phyloP scores from a whole-genome alignment of 2,888 invertebrate genomes.

The Drosophila dives region DNA sequence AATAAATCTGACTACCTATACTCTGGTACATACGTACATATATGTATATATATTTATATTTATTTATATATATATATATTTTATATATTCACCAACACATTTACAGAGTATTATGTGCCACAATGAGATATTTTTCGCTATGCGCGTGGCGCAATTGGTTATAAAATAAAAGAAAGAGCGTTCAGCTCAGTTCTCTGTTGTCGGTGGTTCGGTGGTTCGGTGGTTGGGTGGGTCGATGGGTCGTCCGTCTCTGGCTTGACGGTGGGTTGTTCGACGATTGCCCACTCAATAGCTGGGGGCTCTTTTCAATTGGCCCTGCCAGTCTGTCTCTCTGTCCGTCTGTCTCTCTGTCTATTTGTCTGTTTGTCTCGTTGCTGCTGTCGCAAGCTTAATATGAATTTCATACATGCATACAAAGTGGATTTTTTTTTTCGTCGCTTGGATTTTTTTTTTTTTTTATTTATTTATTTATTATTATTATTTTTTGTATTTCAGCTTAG shows the following conservation, averaged over 20 bases:
- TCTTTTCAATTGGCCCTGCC: conserved; percentile 73
- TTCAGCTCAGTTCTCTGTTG: conserved; percentile 30
- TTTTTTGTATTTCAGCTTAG: conserved; percentile 66
- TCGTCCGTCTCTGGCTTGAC: conserved; percentile 48
- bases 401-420: conserved; percentile 75
- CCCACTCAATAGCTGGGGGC: conserved; percentile 73
- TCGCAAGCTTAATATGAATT: conserved; percentile 74
- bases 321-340: conserved; percentile 25
- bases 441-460: conserved; percentile 23
- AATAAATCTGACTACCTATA: not conserved
- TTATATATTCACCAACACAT: not conserved
- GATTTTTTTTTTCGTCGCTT: conserved; percentile 56
- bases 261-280: conserved; percentile 48
- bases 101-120: conserved; percentile 25
- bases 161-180: conserved; percentile 57
- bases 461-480: conserved; percentile 33
- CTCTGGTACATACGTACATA: not conserved
- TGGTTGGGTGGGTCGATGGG: conserved; percentile 59
- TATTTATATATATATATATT: not conserved
- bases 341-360: conserved; percentile 1
- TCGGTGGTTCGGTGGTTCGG: conserved; percentile 12
- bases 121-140: conserved; percentile 63
- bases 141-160: conserved; percentile 63
- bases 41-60: not conserved
- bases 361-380: conserved; percentile 44